phyloP scores from a whole-genome alignment of 92 coral and sea anemone species.

The Ricordea florida region DNA sequence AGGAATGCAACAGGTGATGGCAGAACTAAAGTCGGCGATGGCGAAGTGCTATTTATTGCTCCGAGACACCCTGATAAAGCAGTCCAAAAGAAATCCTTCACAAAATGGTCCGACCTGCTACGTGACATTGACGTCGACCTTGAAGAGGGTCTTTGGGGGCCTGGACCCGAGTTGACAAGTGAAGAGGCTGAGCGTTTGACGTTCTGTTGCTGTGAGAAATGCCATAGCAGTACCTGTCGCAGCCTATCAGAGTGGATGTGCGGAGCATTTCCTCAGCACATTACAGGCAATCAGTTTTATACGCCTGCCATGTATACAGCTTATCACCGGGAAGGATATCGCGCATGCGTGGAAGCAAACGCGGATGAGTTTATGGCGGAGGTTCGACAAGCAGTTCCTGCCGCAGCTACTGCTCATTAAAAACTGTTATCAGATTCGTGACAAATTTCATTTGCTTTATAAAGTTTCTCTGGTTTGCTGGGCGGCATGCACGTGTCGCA shows the following conservation, averaged over 20 bases:
- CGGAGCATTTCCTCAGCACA: constrained; percentile 66
- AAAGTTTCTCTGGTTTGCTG: too few relatives aligned
- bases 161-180: constrained; percentile 59
- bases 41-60: constrained; percentile 60
- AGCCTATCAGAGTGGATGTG: constrained; percentile 53
- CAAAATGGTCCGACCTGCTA: constrained; percentile 28
- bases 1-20: constrained; percentile 9
- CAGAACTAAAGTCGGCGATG: constrained; percentile 54
- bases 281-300: constrained; percentile 63
- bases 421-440: too few relatives aligned
- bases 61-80: constrained; percentile 46
- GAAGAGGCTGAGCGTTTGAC: constrained; percentile 60
- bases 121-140: constrained; percentile 52
- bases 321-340: constrained; percentile 68
- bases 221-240: constrained; percentile 35
- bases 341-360: constrained; percentile 55
- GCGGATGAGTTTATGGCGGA: constrained; percentile 37
- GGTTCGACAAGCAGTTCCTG: too few relatives aligned
- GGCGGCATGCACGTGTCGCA: too few relatives aligned
- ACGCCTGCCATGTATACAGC: constrained; percentile 64
- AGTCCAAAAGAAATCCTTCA: not conserved
- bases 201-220: constrained; percentile 68
- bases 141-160: constrained; percentile 61
- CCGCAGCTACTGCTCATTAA: too few relatives aligned
- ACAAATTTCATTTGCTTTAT: too few relatives aligned